A percentile compares a stretch with the other conserved stretches of the same genome.
These are phyloP conservation scores for Zaprionus ornatus DNA, from an alignment of 1,140 invertebrate species.

Conservation along the genomic window DNA sequence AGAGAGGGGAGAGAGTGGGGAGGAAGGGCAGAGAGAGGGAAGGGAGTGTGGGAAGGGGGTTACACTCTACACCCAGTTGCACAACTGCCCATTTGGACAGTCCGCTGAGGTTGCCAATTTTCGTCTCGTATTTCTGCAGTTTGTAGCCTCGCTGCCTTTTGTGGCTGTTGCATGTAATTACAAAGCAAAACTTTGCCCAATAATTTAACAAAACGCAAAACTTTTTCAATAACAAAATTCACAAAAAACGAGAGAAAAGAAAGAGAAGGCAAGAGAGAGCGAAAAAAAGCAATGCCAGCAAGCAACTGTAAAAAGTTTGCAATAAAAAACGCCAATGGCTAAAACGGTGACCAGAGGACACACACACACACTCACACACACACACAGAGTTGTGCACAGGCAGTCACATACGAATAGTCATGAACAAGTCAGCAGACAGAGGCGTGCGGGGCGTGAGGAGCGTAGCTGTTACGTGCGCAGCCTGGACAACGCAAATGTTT, in stretches of 20 bases:
- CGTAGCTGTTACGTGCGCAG: slow-evolving; percentile 63
- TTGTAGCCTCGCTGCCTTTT: slow-evolving; percentile 9
- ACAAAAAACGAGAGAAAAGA: slow-evolving; percentile 21
- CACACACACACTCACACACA: slow-evolving; percentile 16
- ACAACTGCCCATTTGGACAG: neutral
- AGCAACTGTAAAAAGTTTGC: slow-evolving; percentile 70
- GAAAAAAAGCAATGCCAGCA: slow-evolving; percentile 66
- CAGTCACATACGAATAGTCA: slow-evolving; percentile 10
- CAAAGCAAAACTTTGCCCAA: slow-evolving; percentile 76
- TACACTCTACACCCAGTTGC: too few species aligned
- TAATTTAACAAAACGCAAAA: slow-evolving; percentile 70
- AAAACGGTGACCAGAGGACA: slow-evolving; percentile 55
- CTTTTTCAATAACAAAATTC: slow-evolving; percentile 80
- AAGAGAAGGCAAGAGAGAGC: slow-evolving; percentile 39
- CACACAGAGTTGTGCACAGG: neutral
- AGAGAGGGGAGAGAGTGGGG: too few species aligned
- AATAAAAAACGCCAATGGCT: slow-evolving; percentile 74
- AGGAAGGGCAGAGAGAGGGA: too few species aligned
- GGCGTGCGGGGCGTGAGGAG: neutral
- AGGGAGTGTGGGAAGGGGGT: too few species aligned
- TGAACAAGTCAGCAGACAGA: neutral
- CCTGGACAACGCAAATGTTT: slow-evolving; percentile 75
- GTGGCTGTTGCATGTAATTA: slow-evolving; percentile 70
- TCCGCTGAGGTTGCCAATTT: neutral
- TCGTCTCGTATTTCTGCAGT: neutral